Percentiles rank a stretch among this genome's conserved stretches.
Evolutionary conservation across 2,797 vertebrate genomes (phyloP).

Genomic region (Cygnus olor): DNA sequence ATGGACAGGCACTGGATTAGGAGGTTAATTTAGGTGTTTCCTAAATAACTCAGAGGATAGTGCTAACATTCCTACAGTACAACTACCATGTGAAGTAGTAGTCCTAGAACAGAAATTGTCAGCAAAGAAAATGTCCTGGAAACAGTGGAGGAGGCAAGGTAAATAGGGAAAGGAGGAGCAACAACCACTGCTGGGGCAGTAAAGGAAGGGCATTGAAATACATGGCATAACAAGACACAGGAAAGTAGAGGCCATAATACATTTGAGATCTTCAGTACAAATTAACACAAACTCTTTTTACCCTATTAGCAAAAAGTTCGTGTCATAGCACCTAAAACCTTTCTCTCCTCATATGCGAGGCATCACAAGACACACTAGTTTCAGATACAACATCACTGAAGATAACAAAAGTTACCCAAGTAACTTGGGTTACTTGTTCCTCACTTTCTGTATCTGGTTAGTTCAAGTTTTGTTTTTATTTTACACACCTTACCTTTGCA

Average conservation of each 20-base stretch:
- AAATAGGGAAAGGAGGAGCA: background rate
- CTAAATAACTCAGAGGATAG: background rate
- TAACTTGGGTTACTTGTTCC: background rate
- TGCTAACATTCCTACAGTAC: background rate
- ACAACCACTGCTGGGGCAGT: background rate
- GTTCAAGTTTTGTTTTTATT: background rate
- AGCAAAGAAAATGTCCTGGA: background rate
- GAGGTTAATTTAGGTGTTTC: background rate
- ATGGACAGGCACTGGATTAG: background rate
- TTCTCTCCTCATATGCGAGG: background rate
- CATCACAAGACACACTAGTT: background rate
- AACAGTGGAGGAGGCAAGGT: background rate
- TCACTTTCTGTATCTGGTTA: background rate
- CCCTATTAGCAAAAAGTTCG: background rate
- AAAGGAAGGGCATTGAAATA: background rate
- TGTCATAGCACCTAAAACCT: background rate
- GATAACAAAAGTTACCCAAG: background rate
- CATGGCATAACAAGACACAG: background rate
- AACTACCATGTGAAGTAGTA: background rate
- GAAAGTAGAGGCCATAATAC: background rate
- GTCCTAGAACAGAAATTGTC: background rate
- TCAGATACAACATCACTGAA: background rate
- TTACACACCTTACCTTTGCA: conserved; percentile 85
- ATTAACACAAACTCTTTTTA: background rate
- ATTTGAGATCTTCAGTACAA: background rate